Conservation (phyloP, 2,888 invertebrate species). For the Gastrophysa polygoni region DNA sequence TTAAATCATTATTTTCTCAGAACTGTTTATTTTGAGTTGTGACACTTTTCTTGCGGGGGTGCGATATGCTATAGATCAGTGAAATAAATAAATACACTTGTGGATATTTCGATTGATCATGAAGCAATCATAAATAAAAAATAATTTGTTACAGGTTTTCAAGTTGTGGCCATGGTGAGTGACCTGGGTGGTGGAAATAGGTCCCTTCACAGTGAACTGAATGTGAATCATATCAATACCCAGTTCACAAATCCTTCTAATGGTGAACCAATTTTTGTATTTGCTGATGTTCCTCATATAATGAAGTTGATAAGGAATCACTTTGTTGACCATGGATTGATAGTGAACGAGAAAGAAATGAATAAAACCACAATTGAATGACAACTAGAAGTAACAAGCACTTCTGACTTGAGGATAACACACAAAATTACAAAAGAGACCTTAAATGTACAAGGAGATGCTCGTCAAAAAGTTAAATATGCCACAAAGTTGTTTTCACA, state of each 20-base stretch:
- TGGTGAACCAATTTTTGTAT: constrained; percentile 27
- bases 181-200: constrained; percentile 40
- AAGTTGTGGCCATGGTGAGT: constrained; percentile 37
- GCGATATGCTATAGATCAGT: background rate
- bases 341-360: constrained; percentile 29
- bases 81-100: too few relatives aligned
- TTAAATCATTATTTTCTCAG: too few relatives aligned
- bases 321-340: constrained; percentile 28
- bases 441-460: constrained; percentile 11
- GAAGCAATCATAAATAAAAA: background rate
- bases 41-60: too few relatives aligned
- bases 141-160: constrained; percentile 24
- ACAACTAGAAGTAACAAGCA: constrained; percentile 19
- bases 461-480: constrained; percentile 11
- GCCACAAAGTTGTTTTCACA: constrained; percentile 17
- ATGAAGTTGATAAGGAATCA: constrained; percentile 35
- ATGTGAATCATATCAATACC: too few relatives aligned
- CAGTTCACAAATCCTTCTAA: too few relatives aligned
- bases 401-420: constrained; percentile 30
- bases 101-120: background rate
- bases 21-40: too few relatives aligned
- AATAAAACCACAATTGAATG: constrained; percentile 28
- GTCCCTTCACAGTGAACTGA: too few relatives aligned
- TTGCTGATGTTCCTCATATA: constrained; percentile 36
- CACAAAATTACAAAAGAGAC: constrained; percentile 23